A percentile compares a stretch with the other conserved stretches of the same genome.
Conservation (phyloP, 2,888 invertebrate genomes). For the Lamproptera curius region DNA sequence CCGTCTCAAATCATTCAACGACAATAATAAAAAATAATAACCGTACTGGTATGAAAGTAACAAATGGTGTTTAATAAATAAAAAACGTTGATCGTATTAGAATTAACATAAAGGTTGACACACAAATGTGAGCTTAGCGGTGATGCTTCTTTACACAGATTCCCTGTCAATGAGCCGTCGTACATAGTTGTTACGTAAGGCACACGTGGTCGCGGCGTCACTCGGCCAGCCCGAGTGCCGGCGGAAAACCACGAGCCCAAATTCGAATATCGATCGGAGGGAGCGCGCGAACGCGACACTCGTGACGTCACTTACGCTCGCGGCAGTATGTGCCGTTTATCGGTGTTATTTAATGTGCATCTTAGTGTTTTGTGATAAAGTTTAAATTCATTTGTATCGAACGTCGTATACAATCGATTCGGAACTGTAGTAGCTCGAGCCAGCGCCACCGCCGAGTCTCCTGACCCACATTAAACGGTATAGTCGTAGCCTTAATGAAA, state of each 20-base stretch:
- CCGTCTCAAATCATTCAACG: too few relatives aligned
- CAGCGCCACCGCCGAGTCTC: constrained; percentile 38
- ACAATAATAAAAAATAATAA: too few relatives aligned
- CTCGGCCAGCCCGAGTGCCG: constrained; percentile 44
- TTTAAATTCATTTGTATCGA: constrained; percentile 18
- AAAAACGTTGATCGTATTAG: too few relatives aligned
- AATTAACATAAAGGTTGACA: too few relatives aligned
- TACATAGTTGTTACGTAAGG: constrained; percentile 61
- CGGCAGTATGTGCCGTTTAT: constrained; percentile 7
- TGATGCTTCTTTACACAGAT: constrained; percentile 33
- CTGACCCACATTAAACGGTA: constrained; percentile 63
- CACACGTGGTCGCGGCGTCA: constrained; percentile 63
- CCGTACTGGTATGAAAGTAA: too few relatives aligned
- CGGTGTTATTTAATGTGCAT: constrained; percentile 18
- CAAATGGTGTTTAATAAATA: too few relatives aligned
- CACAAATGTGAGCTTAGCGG: too few relatives aligned
- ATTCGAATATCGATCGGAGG: constrained; percentile 56
- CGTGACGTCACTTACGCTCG: constrained; percentile 59
- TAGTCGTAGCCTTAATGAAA: constrained; percentile 18
- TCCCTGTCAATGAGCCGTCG: constrained; percentile 69
- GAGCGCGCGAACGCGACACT: constrained; percentile 56
- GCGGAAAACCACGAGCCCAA: constrained; percentile 48
- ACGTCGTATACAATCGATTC: constrained; percentile 23
- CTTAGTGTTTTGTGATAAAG: constrained; percentile 17
- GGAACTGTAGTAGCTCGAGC: constrained; percentile 26